Evolutionary conservation across 2,797 vertebrate species (phyloP), one percentile per base, ranked within the genome.

Genomic region (Falco berigora): DNA sequence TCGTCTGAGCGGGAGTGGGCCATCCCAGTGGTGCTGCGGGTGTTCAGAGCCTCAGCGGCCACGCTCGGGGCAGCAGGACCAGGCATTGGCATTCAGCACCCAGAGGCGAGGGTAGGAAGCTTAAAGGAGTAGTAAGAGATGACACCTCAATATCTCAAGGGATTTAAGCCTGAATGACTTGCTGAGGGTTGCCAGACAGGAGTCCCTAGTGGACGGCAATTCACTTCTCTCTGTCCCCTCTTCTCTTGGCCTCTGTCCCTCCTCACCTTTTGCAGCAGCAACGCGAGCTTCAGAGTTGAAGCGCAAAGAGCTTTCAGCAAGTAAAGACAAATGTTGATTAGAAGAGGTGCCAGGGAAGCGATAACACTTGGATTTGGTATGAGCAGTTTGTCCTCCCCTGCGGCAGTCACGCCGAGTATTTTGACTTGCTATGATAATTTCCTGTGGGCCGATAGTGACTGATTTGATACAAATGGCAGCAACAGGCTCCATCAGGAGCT

Each of bases 311-410:
- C 74, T 94, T 92, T 89, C 27, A 64, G 49, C 2, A 8, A 98
- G 97, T 58, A 96, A 98, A 79, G 96, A 91, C 36, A 98, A 98
- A 46, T 0, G 3, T 8, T 63, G 98, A 98, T 96, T 97, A 98
- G 98, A 98, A 98, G 91, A 98, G 92, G 81, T 44, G 97, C 98
- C 53, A 97, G 94, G 27, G 97, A 97, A 88, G 97, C 98, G 78
- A 84, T 95, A 98, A 98, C 94, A 96, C 96, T 76, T 4, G 86
- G 11, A 94, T 98, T 84, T 98, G 98, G 93, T 97, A 96, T 9
- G 94, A 90, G 77, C 97, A 96, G 98, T 97, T 97, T 81, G 91
- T 95, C 95, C 44, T 98, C 97, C 89, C 97, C 94, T 14, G 96
- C 94, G 8, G 97, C 85, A 18, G 97, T 98, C 81, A 97, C 98